Evolutionary conservation across 2,113 vertebrate genomes (phyloP), one percentile per base, ranked within the genome.

Genomic region (Proteles cristata): DNA sequence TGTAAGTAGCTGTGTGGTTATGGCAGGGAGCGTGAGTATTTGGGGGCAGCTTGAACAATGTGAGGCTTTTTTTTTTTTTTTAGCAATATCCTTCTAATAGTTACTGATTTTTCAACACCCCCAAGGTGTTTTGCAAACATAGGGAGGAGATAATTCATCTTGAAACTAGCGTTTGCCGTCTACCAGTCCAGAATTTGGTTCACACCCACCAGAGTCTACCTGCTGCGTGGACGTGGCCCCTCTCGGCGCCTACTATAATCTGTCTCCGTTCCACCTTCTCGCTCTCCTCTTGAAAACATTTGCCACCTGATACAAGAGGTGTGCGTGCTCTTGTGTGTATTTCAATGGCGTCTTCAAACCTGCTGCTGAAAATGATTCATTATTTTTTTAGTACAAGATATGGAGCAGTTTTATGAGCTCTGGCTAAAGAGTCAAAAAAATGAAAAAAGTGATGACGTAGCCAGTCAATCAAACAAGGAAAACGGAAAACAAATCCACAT

Each of bases 401-500:
- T 99, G 99, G 99, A 99, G 97, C 99, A 99, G 97, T 99, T 99
- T 97, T 99, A 99, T 98, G 99, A 99, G 96, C 99, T 99, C 97
- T 99, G 99, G 99, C 99, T 99, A 97, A 99, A 99, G 98, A 99
- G 99, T 98, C 99, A 99, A 98, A 99, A 99, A 97, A 98, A 99
- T 23, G 99, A 99, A 97, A 99, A 99, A 98, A 99, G 99, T 33
- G 99, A 99, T 39, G 99, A 99, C 79, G 96, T 96, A 55, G 98
- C 98, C 93, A 98, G 90, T 97, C 99, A 99, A 83, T 97, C 98
- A 11, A 98, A 98, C 80, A 99, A 99, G 91, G 99, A 99, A 95
- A 99, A 99, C 11, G 99, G 99, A 92, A 99, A 99, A 94, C 99
- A 99, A 97, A 99, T 99, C 97, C 99, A 99, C 97, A 99, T 99